Base-by-base conservation (phyloP, 2,797 vertebrate genomes). In the Austrolebias charrua region DNA sequence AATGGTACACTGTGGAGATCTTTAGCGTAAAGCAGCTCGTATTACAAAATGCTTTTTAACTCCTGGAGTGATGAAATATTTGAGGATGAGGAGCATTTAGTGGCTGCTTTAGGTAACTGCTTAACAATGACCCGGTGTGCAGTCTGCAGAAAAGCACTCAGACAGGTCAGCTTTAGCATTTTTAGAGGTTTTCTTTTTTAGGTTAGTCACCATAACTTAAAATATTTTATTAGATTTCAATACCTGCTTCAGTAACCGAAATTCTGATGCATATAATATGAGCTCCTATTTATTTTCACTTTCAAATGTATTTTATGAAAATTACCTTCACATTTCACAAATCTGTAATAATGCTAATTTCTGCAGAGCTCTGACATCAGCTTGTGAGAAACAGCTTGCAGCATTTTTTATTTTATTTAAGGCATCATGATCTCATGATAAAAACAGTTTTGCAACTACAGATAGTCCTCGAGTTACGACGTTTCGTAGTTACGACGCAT, bases 1-100 rank as follows among this genome's bases (percentile, higher is more conserved):
- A 73, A 59, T 78, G 76, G 76, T 75, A 49, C 80, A 79, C 86
- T 58, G 5, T 31, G 68, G 73, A 85, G 60, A 72, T 63, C 63
- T 62, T 24, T 66, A 75, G 76, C 59, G 24, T 0, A 6, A 57
- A 62, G 55, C 70, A 28, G 58, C 11, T 14, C 6, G 31, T 29
- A 1, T 57, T 33, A 55, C 38, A n/a, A 43, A 65, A 73, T 47
- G 75, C 72, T 69, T 73, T 63, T 55, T n/a, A 40, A 33, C 48
- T 14, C 60, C 33, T 49, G 46, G 20, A 61, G 60, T 43, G 16
- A 49, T 16, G 2, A 8, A 28, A 48, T 9, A 33, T 31, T 65
- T 15, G 43, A 51, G 52, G 44, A 45, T 40, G 56, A 67, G 35
- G 63, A 75, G 60, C 64, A 31, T 72, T 69, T 33, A 5, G 46